These are phyloP conservation scores for Circaetus cinerascens DNA, from an alignment of 2,113 vertebrate species.

Conservation along the genomic window DNA sequence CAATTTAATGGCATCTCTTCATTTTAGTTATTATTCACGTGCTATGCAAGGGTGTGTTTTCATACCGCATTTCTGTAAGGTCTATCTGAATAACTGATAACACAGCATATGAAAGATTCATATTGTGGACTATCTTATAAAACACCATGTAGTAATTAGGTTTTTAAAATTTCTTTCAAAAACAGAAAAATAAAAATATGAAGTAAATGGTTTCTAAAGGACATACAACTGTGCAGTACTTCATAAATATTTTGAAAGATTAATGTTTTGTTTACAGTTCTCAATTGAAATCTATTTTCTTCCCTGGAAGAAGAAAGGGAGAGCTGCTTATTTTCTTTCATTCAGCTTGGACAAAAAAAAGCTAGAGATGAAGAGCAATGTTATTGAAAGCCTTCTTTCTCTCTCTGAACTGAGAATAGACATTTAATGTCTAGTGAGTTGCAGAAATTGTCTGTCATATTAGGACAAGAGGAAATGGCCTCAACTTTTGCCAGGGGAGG, in stretches of 20 bases:
- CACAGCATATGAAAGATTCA: neutral
- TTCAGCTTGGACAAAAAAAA: neutral
- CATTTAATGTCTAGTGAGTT: neutral
- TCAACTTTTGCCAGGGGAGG: neutral
- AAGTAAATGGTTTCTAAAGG: neutral
- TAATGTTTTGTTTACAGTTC: neutral
- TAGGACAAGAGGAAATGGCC: neutral
- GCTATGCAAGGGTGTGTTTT: neutral
- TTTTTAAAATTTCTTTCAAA: neutral
- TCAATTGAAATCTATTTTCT: neutral
- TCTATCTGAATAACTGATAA: neutral
- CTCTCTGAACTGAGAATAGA: neutral
- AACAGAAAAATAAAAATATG: neutral
- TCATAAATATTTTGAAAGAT: neutral
- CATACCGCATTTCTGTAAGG: neutral
- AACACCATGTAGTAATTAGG: neutral
- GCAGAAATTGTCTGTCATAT: neutral
- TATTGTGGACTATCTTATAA: neutral
- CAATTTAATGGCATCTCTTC: neutral
- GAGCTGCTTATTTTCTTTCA: neutral
- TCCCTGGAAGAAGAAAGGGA: neutral
- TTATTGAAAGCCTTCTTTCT: neutral
- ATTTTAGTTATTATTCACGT: neutral
- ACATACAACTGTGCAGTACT: neutral
- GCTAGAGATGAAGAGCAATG: neutral